Base-by-base conservation (phyloP, 2,888 invertebrate species). In the Chymomyza amoena region DNA sequence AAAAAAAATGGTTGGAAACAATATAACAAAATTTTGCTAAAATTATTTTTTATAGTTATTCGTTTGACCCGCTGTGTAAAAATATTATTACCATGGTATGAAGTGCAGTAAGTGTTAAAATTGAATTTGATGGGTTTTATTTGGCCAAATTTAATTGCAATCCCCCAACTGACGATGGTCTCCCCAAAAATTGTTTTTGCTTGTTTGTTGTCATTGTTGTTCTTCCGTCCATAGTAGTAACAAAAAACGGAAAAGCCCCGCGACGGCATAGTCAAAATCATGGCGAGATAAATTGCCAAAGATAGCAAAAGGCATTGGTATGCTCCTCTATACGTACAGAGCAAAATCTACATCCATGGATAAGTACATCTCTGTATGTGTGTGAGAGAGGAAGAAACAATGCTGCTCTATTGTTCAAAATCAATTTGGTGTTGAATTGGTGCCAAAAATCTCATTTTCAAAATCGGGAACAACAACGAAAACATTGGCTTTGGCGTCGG, bases 401-500 rank as follows among this genome's bases (percentile, higher is more conserved):
- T 28, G 64, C 66, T 69, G 62, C 39, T 73, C 87, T 82, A 85
- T 90, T 90, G 89, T 89, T 87, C 84, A 82, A 90, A 90, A 90
- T 90, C 90, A 90, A 90, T 90, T 90, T 89, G 87, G 86, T 88
- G 88, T 90, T 90, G 90, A 90, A 90, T 88, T 89, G 87, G 86
- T 90, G 90, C 90, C 90, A 90, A 90, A 85, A 89, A 89, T 90
- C 88, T 88, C 80, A 90, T 90, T 89, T 90, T 89, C 85, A 81
- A 87, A 79, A 78, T 69, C 61, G 66, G 39, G 64, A 60, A 36
- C 62, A 66, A 87, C 79, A 78, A 69, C 61, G 66, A 28, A 64
- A 63, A 32, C 62, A 66, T 20, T 72, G 69, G 63, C 63, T 69
- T 64, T 15, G 52, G 63, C 71, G 70, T 71, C 59, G 60, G 39